Base-by-base conservation (phyloP, 2,797 vertebrate species). In the Rhadinocentrus ornatus region DNA sequence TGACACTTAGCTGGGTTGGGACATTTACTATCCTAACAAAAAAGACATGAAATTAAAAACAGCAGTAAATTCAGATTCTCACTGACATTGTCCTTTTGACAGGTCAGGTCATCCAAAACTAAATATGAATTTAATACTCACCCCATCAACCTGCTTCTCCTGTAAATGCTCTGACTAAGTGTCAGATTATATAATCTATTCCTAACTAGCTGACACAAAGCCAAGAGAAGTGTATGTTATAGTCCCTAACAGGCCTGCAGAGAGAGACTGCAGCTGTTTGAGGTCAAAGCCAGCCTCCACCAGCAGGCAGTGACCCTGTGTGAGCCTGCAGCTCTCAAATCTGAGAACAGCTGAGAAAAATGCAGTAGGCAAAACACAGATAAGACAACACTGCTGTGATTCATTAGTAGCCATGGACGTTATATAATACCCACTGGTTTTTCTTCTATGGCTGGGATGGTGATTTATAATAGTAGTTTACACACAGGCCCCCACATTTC, bases 261-360 rank as follows among this genome's bases (percentile, higher is more conserved):
- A 65, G 74, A 78, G 52, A 29, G 46, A 75, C 32, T 66, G 81
- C 91, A 93, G 91, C 90, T 94, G 92, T 86, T 76, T 66, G 50
- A 62, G 86, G 86, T 88, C 88, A 82, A 70, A 69, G 76, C 75
- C 66, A 48, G 78, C 70, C 78, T 86, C 75, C 74, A 66, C 29
- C 71, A 78, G 82, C 81, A 90, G 74, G 72, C 74, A 67, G 59
- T 72, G 83, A 88, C 87, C 85, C 80, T 6, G 78, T 87, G 81
- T 83, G 76, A 84, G 71, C 77, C 76, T 67, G 67, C 57, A 77
- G 69, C 58, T 44, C 75, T 16, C 46, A 77, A 29, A 72, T 77
- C 75, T 77, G 84, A 88, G 73, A 91, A 85, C 91, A 93, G 92
- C 93, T 93, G 92, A 87, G 56, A 71, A 73, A 65, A 71, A 76